Base-by-base conservation (phyloP, 2,888 invertebrate genomes). In the Germaria angustata region DNA sequence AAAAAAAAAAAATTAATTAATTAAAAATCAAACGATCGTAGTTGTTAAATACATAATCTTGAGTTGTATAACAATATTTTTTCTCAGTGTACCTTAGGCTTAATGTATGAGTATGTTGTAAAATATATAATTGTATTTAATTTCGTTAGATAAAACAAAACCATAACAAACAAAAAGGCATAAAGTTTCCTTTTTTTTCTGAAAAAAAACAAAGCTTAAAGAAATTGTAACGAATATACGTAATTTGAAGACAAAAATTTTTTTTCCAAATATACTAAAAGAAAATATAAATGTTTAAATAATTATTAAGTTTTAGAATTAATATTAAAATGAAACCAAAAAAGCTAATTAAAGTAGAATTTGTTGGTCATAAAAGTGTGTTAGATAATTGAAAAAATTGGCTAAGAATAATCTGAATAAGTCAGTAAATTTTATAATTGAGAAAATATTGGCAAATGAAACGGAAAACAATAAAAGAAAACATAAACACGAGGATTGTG, bases 221-320 rank as follows among this genome's bases (percentile, higher is more conserved):
- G 46, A 53, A 61, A 68, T 85, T 86, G 87, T 87, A 90, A 89
- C 89, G 87, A 89, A 89, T 88, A 89, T 89, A 89, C 89, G 89
- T 89, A 89, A 89, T 86, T 79, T 85, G 83, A 87, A 86, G 87
- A 85, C 85, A 85, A 80, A 72, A 55, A 20, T 51, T 71, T 79
- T 79, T 79, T 66, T 80, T 85, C 84, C 80, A 71, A 80, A 63
- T 80, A 61, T 57, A 81, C 80, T 59, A 80, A 80, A 75, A 69
- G 76, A 59, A 82, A 81, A n/a, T 57, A 81, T 82, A 73, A 84
- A 84, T 78, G 73, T 80, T 84, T 81, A 81, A 78, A 81, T 51
- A 72, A 71, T 77, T 73, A 80, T 77, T 80, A 81, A 84, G 76
- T 82, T 82, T 79, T 76, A 82, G 71, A 71, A 55, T 66, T 51